Conservation (phyloP, 1,140 invertebrate species). For the Ips nitidus region DNA sequence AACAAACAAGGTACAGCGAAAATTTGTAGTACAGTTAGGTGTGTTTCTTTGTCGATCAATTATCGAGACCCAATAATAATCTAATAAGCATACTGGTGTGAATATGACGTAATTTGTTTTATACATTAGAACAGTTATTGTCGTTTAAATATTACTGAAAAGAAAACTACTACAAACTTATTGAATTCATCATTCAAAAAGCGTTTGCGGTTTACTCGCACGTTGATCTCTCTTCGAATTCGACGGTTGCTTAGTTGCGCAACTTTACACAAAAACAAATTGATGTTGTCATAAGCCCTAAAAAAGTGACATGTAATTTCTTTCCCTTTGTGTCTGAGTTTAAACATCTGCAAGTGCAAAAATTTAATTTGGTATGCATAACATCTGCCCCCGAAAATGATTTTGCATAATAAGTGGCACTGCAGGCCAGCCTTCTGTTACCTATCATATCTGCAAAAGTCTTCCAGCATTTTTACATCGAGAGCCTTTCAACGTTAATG, state of each 20-base stretch:
- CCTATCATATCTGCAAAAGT: not conserved
- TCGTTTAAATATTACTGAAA: not conserved
- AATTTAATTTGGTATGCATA: constrained; percentile 10
- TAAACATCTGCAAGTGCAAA: constrained; percentile 10
- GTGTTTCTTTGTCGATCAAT: constrained; percentile 22
- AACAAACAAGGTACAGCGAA: constrained; percentile 23
- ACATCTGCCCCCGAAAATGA: constrained; percentile 7
- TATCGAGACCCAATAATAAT: constrained; percentile 20
- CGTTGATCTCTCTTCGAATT: too few species aligned
- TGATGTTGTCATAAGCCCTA: not conserved
- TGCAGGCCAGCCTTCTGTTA: constrained; percentile 7
- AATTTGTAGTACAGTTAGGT: constrained; percentile 26
- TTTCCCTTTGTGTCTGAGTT: constrained; percentile 1
- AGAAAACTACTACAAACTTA: too few species aligned
- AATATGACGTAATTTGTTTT: constrained; percentile 24
- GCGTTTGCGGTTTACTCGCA: too few species aligned
- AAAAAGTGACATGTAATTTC: not conserved
- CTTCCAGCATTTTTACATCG: too few species aligned
- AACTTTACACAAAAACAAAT: not conserved
- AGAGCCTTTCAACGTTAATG: too few species aligned
- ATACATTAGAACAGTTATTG: constrained; percentile 11
- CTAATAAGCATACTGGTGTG: constrained; percentile 19
- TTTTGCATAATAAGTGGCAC: constrained; percentile 8
- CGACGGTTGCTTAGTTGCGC: not conserved
- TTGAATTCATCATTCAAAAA: too few species aligned